Conservation (phyloP, 53 echinoderm and acorn worm species). For the Holothuria scabra region DNA sequence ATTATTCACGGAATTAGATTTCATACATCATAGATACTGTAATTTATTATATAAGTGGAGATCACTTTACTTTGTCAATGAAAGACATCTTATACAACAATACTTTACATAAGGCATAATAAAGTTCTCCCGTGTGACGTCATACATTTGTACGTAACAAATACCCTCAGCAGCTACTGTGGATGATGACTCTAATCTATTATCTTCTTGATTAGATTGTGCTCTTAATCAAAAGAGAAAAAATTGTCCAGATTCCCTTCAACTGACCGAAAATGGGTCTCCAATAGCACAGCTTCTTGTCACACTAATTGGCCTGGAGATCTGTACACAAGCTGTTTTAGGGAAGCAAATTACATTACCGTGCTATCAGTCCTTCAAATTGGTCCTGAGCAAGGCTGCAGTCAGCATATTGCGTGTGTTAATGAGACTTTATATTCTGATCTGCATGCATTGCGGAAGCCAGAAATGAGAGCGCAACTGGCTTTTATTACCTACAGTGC, state of each 20-base stretch:
- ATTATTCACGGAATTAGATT: too few species aligned
- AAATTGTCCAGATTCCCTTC: conserved; percentile 21
- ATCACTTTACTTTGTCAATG: too few species aligned
- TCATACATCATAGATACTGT: too few species aligned
- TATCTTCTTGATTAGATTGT: conserved; percentile 28
- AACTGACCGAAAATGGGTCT: conserved; percentile 39
- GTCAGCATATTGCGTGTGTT: conserved; percentile 29
- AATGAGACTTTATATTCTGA: conserved; percentile 23
- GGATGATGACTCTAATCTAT: conserved; percentile 9
- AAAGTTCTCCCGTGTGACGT: too few species aligned
- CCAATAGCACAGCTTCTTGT: conserved; percentile 32
- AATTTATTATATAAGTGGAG: too few species aligned
- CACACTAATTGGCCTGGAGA: conserved; percentile 39
- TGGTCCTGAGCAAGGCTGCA: conserved; percentile 23
- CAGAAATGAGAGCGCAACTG: too few species aligned
- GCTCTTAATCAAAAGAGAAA: conserved; percentile 15
- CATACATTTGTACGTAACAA: too few species aligned
- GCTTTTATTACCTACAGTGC: too few species aligned
- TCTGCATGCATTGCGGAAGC: too few species aligned
- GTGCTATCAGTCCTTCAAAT: conserved; percentile 35
- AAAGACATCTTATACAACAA: too few species aligned
- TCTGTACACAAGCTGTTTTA: conserved; percentile 46
- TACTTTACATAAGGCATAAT: too few species aligned
- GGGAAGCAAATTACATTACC: conserved; percentile 44
- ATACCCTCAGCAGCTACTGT: neutral